Conservation (phyloP, 2,797 vertebrate species). For the Zalophus californianus region DNA sequence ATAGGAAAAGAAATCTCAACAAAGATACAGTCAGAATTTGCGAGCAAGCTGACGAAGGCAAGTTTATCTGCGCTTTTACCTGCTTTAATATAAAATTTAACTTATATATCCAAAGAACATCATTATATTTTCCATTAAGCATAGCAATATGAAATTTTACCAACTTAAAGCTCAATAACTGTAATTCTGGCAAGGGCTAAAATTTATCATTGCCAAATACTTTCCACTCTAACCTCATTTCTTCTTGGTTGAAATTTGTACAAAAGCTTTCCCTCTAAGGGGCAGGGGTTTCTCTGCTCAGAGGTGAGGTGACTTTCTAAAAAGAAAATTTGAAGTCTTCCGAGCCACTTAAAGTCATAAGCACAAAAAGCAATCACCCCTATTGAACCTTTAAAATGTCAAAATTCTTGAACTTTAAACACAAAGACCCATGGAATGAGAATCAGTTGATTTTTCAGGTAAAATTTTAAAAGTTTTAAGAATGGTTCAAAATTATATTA, state of each 20-base stretch:
- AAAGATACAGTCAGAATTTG: neutral
- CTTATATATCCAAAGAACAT: neutral
- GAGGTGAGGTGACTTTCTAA: constrained; percentile 71
- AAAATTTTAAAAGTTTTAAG: neutral
- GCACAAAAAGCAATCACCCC: neutral
- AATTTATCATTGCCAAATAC: constrained; percentile 75
- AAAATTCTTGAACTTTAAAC: constrained; percentile 21
- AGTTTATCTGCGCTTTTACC: neutral
- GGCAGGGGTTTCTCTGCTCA: constrained; percentile 76
- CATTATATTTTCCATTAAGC: constrained; percentile 5
- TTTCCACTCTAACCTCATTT: constrained; percentile 82
- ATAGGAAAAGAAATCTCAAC: neutral
- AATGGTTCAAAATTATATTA: neutral
- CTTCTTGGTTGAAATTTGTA: constrained; percentile 69
- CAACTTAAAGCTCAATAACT: constrained; percentile 12
- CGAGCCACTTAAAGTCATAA: neutral
- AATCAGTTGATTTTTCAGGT: constrained; percentile 19
- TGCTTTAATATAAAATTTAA: constrained; percentile 8
- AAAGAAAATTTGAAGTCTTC: constrained; percentile 56
- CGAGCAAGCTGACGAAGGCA: neutral
- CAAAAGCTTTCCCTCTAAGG: constrained; percentile 65
- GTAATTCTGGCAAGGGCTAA: constrained; percentile 63
- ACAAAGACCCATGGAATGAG: neutral
- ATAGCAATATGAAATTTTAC: neutral
- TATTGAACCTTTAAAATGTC: neutral